Conservation (phyloP, 1,140 invertebrate species). For the Tetraneura akinire region DNA sequence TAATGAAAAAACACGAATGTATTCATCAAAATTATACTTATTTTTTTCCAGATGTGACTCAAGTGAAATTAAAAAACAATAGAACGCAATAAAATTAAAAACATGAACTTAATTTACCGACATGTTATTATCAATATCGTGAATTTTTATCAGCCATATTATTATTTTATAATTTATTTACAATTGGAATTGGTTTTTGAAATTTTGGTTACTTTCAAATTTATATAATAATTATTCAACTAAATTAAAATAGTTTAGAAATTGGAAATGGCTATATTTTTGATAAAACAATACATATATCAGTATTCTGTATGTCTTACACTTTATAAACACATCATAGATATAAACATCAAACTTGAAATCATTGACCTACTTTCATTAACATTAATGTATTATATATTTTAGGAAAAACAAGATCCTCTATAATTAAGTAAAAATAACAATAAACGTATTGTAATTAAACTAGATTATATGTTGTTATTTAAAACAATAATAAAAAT, state of each 20-base stretch:
- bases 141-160: neutral
- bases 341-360: conserved; percentile 17
- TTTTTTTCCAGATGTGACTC: neutral
- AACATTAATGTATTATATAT: neutral
- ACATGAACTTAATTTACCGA: neutral
- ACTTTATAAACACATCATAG: neutral
- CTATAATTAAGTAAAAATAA: too few species aligned
- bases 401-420: too few species aligned
- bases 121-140: neutral
- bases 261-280: neutral
- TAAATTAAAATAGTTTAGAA: neutral
- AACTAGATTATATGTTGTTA: too few species aligned
- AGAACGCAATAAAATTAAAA: neutral
- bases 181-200: neutral
- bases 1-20: neutral
- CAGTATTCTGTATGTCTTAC: neutral
- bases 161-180: neutral
- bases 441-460: neutral
- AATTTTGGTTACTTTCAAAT: neutral
- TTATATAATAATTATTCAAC: neutral
- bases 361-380: conserved; percentile 11
- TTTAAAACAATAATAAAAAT: too few species aligned
- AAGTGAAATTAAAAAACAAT: neutral
- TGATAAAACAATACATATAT: neutral
- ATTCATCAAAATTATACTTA: neutral